Base-by-base conservation (phyloP, 1,140 invertebrate species). In the Calephelis virginiensis region DNA sequence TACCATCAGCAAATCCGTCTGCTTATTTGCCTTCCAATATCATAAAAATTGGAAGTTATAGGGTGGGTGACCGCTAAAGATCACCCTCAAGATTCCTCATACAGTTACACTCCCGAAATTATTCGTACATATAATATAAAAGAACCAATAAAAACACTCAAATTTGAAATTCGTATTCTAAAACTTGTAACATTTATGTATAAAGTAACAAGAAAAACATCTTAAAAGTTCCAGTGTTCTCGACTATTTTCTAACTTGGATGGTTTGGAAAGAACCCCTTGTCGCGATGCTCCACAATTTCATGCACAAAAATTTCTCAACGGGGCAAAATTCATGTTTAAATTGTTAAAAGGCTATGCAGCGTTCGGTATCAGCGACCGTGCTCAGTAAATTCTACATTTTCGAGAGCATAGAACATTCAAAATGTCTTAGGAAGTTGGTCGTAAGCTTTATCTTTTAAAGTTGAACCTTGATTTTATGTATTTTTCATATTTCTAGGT, bases 291-390 rank as follows among this genome's bases (percentile, higher is more conserved):
- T 72, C 47, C 53, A 64, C 64, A 75, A 76, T 74, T 74, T 74
- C 69, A 71, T 75, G 70, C 70, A 62, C 62, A 73, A 75, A 75
- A 77, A 81, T 80, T 73, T 75, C 66, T 68, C 59, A 64, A 64
- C 69, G 61, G 60, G 63, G 67, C 74, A 71, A 85, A 78, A 77
- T 78, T 77, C 80, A 76, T 85, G 81, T 82, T 83, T 82, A 83
- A 84, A 86, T 84, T 83, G 82, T 84, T 82, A 79, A 82, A 79
- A 79, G 72, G 74, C 73, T 63, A 68, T 72, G 70, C 73, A 72
- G 49, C 74, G 73, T 73, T 74, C 69, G 74, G 69, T 77, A 78
- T 76, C 74, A 73, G 72, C 68, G 75, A 76, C 69, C 69, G 70
- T 73, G 66, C 69, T 66, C 49, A 67, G 74, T 66, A 78, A 73